These are phyloP conservation scores for Propsilocerus akamusi DNA, from an alignment of 1,140 invertebrate species.

Conservation along the genomic window DNA sequence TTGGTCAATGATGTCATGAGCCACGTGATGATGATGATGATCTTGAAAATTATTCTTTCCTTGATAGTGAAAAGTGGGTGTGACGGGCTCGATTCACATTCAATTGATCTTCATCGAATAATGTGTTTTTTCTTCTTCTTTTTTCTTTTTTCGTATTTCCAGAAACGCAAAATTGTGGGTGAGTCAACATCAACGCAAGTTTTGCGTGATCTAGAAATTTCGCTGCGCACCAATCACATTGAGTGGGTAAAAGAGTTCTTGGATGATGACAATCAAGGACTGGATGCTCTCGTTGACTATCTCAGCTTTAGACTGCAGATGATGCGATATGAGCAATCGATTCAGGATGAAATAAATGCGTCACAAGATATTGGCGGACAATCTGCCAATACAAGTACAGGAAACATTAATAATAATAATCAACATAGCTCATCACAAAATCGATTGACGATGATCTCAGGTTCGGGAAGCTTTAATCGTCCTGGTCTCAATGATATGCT, in stretches of 20 bases:
- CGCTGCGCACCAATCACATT: slow-evolving; percentile 94
- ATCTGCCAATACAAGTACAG: background rate
- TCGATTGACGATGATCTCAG: slow-evolving; percentile 6
- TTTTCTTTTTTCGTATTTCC: too few relatives aligned
- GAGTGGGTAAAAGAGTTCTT: slow-evolving; percentile 99
- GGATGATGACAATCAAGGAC: slow-evolving; percentile 84
- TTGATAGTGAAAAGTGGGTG: too few relatives aligned
- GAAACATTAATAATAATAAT: slow-evolving; percentile 10
- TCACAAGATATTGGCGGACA: slow-evolving; percentile 35
- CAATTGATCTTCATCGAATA: too few relatives aligned
- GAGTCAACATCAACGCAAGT: slow-evolving; percentile 97
- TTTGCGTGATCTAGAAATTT: slow-evolving; percentile 93
- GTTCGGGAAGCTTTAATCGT: slow-evolving; percentile 29
- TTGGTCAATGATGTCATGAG: too few relatives aligned
- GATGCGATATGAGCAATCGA: slow-evolving; percentile 73
- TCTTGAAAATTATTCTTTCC: too few relatives aligned
- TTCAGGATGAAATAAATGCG: slow-evolving; percentile 47
- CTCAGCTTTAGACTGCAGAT: slow-evolving; percentile 82
- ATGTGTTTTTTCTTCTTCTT: too few relatives aligned
- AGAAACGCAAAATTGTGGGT: slow-evolving; percentile 93
- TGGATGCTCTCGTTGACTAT: slow-evolving; percentile 95
- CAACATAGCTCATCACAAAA: slow-evolving; percentile 13
- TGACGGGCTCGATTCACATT: too few relatives aligned
- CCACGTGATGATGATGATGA: too few relatives aligned
- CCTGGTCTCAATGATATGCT: slow-evolving; percentile 38